Conservation (phyloP, 2,113 vertebrate species). For the Tachuris rubrigastra region DNA sequence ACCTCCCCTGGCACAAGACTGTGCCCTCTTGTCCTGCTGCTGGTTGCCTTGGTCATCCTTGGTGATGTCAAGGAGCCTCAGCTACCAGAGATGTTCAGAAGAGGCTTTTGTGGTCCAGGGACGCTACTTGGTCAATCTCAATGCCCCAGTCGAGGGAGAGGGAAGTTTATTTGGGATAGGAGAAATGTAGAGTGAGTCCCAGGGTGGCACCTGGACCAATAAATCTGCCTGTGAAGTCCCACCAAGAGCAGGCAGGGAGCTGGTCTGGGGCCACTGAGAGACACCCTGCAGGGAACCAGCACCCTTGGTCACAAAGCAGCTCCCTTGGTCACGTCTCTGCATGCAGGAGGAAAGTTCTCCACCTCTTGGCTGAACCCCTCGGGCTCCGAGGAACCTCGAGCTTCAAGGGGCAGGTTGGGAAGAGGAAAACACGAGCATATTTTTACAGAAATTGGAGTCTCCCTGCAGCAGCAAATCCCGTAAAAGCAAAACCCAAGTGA, state of each 20-base stretch:
- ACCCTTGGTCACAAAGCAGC: not conserved
- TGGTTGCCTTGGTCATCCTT: not conserved
- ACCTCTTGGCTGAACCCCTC: not conserved
- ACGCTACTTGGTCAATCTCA: not conserved
- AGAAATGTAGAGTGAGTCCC: not conserved
- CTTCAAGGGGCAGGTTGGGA: not conserved
- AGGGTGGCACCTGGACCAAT: not conserved
- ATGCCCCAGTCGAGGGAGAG: not conserved
- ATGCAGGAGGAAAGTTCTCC: not conserved
- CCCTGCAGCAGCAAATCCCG: slow-evolving; percentile 38
- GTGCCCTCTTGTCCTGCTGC: no score
- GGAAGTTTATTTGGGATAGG: not conserved
- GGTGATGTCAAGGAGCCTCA: not conserved
- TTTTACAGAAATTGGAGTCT: slow-evolving; percentile 46
- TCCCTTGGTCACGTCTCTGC: not conserved
- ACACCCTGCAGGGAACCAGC: not conserved
- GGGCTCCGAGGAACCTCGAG: not conserved
- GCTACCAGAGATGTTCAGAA: not conserved
- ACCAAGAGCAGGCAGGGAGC: not conserved
- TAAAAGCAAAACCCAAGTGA: slow-evolving; percentile 47
- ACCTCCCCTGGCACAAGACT: no score
- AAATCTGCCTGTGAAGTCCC: not conserved
- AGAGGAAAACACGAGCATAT: not conserved
- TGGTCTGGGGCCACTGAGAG: not conserved
- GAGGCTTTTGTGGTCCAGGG: not conserved